Evolutionary conservation across 2,113 vertebrate species (phyloP).

Genomic region (Cygnus atratus): DNA sequence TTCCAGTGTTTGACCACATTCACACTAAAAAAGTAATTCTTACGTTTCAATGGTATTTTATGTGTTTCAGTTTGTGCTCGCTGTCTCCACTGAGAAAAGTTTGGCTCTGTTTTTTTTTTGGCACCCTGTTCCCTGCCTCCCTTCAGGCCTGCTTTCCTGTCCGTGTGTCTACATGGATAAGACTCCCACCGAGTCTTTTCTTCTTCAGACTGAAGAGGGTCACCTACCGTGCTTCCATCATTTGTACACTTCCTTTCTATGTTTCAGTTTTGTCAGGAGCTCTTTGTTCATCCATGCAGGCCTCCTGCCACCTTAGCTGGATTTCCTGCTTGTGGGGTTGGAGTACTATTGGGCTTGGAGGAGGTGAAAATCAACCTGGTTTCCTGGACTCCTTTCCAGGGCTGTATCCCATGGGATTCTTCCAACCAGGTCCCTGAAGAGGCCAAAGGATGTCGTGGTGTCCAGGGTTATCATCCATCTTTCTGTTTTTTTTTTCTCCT

Average conservation of each 20-base stretch:
- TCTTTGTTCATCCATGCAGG: neutral
- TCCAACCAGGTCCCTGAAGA: neutral
- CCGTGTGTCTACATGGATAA: neutral
- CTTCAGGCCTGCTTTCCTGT: neutral
- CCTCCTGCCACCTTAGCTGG: neutral
- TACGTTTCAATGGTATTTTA: neutral
- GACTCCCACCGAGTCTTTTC: neutral
- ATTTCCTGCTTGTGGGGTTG: neutral
- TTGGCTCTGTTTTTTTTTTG: neutral
- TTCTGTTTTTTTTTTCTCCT: neutral
- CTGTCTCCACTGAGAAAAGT: neutral
- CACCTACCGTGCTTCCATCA: neutral
- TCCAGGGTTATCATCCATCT: neutral
- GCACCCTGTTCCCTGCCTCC: neutral
- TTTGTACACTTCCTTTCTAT: neutral
- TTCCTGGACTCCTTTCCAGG: neutral
- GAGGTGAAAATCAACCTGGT: neutral
- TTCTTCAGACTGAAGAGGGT: neutral
- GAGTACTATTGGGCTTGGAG: neutral
- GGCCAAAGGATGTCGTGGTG: neutral
- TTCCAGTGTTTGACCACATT: neutral
- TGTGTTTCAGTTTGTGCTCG: neutral
- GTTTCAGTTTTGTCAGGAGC: neutral
- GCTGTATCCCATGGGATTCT: neutral
- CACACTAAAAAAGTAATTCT: neutral